These are phyloP conservation scores for Hypomesus transpacificus DNA, from an alignment of 2,113 vertebrate species.

Conservation along the genomic window DNA sequence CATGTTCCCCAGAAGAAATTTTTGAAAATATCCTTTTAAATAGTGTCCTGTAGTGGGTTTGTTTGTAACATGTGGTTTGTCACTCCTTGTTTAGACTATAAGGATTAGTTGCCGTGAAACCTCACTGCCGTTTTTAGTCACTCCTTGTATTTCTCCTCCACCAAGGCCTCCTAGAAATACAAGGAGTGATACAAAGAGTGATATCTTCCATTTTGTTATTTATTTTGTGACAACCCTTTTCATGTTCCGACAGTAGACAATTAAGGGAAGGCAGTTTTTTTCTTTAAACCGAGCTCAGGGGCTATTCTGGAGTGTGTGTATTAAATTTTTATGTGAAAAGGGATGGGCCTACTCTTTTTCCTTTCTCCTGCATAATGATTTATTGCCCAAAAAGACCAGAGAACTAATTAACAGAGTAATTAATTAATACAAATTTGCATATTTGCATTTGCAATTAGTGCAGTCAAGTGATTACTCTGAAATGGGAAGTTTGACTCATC, in stretches of 20 bases:
- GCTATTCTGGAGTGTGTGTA: constrained; percentile 61
- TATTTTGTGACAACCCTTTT: constrained; percentile 2
- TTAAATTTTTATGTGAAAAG: constrained; percentile 91
- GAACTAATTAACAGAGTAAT: constrained; percentile 97
- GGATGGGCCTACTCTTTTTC: constrained; percentile 77
- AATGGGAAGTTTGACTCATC: constrained; percentile 97
- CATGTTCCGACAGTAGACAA: constrained; percentile 7
- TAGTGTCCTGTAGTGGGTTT: too few species aligned
- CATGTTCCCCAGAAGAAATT: too few species aligned
- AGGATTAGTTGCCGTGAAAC: too few species aligned
- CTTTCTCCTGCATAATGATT: constrained; percentile 88
- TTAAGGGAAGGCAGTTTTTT: background rate
- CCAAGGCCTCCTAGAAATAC: too few species aligned
- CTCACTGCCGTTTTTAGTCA: too few species aligned
- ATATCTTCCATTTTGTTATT: background rate
- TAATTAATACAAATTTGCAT: constrained; percentile 99
- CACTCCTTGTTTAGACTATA: too few species aligned
- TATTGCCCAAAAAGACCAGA: constrained; percentile 89
- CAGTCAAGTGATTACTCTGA: constrained; percentile 95
- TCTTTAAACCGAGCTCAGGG: background rate
- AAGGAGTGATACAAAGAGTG: background rate
- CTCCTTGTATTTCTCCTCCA: too few species aligned
- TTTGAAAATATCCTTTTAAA: too few species aligned
- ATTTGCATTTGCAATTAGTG: constrained; percentile 98
- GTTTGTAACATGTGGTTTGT: too few species aligned